These are phyloP conservation scores for Macrosoma leucophasiata DNA, from an alignment of 2,888 invertebrate genomes.

Conservation along the genomic window DNA sequence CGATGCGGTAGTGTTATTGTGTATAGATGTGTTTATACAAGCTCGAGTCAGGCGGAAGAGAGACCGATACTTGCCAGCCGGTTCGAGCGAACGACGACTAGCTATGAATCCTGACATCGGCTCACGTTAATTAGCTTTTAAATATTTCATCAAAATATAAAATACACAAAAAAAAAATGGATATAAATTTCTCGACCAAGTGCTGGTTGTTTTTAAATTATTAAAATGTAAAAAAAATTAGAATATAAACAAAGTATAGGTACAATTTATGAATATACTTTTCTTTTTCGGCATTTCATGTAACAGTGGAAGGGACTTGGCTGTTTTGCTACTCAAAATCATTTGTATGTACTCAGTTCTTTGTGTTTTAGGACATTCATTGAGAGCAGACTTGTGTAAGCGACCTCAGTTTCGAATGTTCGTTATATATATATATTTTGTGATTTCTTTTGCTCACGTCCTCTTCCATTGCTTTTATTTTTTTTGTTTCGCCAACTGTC, in stretches of 20 bases:
- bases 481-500: slow-evolving; percentile 65
- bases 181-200: slow-evolving; percentile 75
- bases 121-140: slow-evolving; percentile 76
- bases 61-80: slow-evolving; percentile 56
- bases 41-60: slow-evolving; percentile 61
- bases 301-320: slow-evolving; percentile 60
- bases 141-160: slow-evolving; percentile 76
- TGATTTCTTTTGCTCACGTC: slow-evolving; percentile 70
- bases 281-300: slow-evolving; percentile 72
- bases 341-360: slow-evolving; percentile 38
- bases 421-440: slow-evolving; percentile 54
- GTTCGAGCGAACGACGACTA: slow-evolving; percentile 74
- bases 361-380: slow-evolving; percentile 28
- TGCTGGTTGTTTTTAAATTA: slow-evolving; percentile 76
- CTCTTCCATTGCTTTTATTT: slow-evolving; percentile 67
- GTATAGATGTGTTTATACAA: slow-evolving; percentile 67
- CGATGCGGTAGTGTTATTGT: slow-evolving; percentile 67
- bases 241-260: slow-evolving; percentile 75
- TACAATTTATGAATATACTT: slow-evolving; percentile 76
- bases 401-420: slow-evolving; percentile 54
- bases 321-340: slow-evolving; percentile 48
- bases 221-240: slow-evolving; percentile 77
- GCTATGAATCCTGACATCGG: slow-evolving; percentile 76
- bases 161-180: slow-evolving; percentile 74
- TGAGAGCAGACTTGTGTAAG: slow-evolving; percentile 36